phyloP scores from a whole-genome alignment of 1,140 invertebrate species.

The Apis mellifera region DNA sequence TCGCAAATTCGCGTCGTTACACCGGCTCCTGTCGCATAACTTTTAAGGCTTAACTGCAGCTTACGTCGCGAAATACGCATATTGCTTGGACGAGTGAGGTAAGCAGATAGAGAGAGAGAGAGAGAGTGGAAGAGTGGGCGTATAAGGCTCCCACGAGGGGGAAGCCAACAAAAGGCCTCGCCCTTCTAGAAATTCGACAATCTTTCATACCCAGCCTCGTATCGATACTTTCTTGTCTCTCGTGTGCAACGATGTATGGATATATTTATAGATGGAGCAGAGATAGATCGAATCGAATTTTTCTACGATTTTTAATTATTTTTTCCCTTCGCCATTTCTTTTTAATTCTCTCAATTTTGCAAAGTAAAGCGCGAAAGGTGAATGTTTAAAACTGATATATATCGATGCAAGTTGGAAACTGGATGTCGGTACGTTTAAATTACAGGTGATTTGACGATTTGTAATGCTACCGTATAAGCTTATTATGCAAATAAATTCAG shows the following conservation, averaged over 20 bases:
- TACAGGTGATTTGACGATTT: background rate
- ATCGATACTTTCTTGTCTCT: background rate
- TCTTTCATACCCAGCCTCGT: conserved; percentile 23
- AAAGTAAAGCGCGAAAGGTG: too few relatives aligned
- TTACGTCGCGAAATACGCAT: conserved; percentile 41
- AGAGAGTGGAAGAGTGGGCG: conserved; percentile 49
- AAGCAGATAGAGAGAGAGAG: conserved; percentile 32
- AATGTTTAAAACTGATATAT: background rate
- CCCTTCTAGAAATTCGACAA: conserved; percentile 57
- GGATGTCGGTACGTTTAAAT: background rate
- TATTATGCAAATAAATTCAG: conserved; percentile 22
- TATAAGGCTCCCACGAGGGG: conserved; percentile 32
- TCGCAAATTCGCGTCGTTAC: conserved; percentile 62
- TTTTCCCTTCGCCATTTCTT: too few relatives aligned
- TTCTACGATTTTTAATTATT: too few relatives aligned
- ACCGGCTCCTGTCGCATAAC: conserved; percentile 33
- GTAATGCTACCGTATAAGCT: background rate
- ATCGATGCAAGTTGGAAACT: background rate
- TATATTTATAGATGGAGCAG: background rate
- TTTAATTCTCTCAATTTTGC: too few relatives aligned
- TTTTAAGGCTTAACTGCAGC: conserved; percentile 51
- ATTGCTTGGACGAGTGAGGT: background rate
- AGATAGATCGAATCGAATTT: too few relatives aligned
- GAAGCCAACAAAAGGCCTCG: conserved; percentile 39
- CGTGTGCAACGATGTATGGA: background rate